phyloP scores from a whole-genome alignment of 1,140 invertebrate species.

The Eupeodes corollae region DNA sequence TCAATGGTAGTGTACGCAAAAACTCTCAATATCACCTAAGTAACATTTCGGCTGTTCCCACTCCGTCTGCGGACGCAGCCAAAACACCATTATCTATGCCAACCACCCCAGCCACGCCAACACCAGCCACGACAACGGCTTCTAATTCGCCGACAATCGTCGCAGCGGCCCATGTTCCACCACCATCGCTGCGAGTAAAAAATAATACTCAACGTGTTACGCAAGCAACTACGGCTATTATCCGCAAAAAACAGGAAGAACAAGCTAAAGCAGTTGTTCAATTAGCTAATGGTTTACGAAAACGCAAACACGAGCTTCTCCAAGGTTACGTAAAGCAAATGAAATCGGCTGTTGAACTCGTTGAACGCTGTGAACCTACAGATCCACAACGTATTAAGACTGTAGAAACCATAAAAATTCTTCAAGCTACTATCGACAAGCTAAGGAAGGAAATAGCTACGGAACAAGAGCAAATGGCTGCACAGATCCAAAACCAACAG shows the following conservation, averaged over 20 bases:
- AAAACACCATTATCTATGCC: conserved; percentile 14
- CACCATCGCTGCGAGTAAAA: conserved; percentile 14
- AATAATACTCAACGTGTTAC: conserved; percentile 6
- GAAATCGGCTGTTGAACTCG: conserved; percentile 29
- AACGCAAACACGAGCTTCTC: conserved; percentile 32
- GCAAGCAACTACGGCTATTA: conserved; percentile 11
- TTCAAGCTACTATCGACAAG: conserved; percentile 33
- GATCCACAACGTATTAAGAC: conserved; percentile 26
- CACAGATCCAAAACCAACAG: conserved; percentile 26
- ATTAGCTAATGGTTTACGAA: conserved; percentile 31
- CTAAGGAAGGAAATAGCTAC: conserved; percentile 32
- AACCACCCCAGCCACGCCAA: conserved; percentile 9
- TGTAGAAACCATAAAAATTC: conserved; percentile 29
- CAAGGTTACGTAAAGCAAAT: conserved; percentile 36
- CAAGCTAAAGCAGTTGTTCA: conserved; percentile 35
- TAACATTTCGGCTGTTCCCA: conserved; percentile 29
- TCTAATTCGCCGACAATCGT: conserved; percentile 9
- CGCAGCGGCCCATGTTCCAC: conserved; percentile 1
- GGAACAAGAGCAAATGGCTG: conserved; percentile 32
- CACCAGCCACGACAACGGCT: conserved; percentile 5
- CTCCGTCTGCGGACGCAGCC: conserved; percentile 25
- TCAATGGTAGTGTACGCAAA: conserved; percentile 10
- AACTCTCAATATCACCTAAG: conserved; percentile 35
- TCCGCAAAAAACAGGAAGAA: conserved; percentile 35
- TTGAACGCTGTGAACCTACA: conserved; percentile 28